A percentile compares a stretch with the other conserved stretches of the same genome.
Evolutionary conservation across 2,888 invertebrate species (phyloP).

Genomic region (Macrosiphum euphorbiae): DNA sequence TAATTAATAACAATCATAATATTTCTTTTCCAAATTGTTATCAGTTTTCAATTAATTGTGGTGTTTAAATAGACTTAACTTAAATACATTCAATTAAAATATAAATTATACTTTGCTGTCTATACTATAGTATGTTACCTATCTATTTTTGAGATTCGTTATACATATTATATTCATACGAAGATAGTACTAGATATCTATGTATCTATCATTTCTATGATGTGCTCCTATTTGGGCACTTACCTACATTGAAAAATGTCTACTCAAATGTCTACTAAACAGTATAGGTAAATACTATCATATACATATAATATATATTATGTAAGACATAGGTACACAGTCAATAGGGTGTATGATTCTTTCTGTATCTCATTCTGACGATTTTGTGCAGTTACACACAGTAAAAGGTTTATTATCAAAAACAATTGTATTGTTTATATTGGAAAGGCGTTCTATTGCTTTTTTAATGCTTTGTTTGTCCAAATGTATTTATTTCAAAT

Average conservation of each 20-base stretch:
- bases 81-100: not conserved
- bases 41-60: not conserved
- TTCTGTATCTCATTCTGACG: not conserved
- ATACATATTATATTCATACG: not conserved
- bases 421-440: not conserved
- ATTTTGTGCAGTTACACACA: not conserved
- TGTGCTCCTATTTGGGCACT: not conserved
- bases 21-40: not conserved
- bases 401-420: not conserved
- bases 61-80: not conserved
- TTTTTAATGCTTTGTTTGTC: not conserved
- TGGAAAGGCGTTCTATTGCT: not conserved
- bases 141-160: not conserved
- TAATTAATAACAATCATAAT: too few relatives aligned
- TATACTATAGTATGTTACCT: not conserved
- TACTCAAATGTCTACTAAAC: too few relatives aligned
- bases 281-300: not conserved
- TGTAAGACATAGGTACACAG: not conserved
- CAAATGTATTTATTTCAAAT: not conserved
- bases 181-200: too few relatives aligned
- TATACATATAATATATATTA: not conserved
- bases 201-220: not conserved
- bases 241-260: not conserved
- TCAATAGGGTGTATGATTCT: not conserved
- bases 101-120: not conserved